A percentile compares a stretch with the other conserved stretches of the same genome.
These are phyloP conservation scores for Emmelina monodactyla DNA, from an alignment of 2,888 invertebrate species.

Conservation along the genomic window DNA sequence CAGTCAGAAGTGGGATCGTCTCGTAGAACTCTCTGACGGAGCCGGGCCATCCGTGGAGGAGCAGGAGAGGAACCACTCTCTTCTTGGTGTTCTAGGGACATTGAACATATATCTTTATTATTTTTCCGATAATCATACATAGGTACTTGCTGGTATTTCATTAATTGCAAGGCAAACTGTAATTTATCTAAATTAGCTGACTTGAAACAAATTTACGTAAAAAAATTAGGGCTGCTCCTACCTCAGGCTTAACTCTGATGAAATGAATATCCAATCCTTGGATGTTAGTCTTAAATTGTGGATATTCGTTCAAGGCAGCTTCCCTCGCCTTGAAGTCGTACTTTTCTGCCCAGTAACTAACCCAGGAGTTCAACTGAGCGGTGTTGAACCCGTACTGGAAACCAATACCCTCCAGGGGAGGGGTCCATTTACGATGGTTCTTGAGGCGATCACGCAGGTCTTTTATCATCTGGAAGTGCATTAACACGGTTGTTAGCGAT, in stretches of 20 bases:
- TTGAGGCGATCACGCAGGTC: constrained; percentile 35
- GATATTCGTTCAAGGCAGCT: constrained; percentile 72
- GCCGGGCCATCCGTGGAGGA: constrained; percentile 88
- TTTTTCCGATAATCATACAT: background rate
- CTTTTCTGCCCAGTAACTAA: constrained; percentile 79
- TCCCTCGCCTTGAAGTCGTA: constrained; percentile 73
- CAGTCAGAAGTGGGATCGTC: constrained; percentile 68
- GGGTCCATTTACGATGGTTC: constrained; percentile 31
- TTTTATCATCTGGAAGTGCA: constrained; percentile 39
- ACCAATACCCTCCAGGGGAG: constrained; percentile 72
- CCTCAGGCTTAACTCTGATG: constrained; percentile 71
- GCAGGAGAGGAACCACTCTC: constrained; percentile 69
- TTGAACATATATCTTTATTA: background rate
- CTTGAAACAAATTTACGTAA: too few relatives aligned
- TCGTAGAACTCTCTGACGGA: constrained; percentile 80
- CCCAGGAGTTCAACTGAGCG: constrained; percentile 67
- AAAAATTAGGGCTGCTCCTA: too few relatives aligned
- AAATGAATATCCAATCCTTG: constrained; percentile 79
- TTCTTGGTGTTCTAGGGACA: background rate
- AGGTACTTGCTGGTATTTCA: background rate
- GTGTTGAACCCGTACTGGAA: constrained; percentile 87
- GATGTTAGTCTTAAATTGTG: constrained; percentile 80
- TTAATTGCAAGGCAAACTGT: background rate
- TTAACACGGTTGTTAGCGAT: too few relatives aligned
- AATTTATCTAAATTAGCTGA: too few relatives aligned